Evolutionary conservation across 2,797 vertebrate species (phyloP).

Genomic region (Enteromius treurensis): DNA sequence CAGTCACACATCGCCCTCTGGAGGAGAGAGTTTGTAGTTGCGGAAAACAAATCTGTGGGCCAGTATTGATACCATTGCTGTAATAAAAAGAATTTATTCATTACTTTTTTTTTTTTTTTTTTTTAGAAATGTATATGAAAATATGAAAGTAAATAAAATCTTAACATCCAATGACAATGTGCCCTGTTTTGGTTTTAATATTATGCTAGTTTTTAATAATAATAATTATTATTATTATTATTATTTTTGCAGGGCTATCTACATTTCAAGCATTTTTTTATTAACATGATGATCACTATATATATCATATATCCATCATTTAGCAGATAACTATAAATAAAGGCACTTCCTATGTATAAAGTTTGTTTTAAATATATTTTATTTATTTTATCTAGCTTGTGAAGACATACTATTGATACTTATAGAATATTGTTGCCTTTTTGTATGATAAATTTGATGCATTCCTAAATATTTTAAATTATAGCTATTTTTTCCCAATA

Average conservation of each 20-base stretch:
- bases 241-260: background rate
- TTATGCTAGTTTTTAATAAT: background rate
- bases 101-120: no score
- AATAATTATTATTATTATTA: no score
- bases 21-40: conserved; percentile 55
- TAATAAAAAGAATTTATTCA: no score
- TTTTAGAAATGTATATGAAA: background rate
- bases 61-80: background rate
- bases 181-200: background rate
- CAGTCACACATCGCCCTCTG: conserved; percentile 66
- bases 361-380: background rate
- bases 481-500: background rate
- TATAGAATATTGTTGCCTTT: background rate
- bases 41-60: background rate
- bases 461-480: background rate
- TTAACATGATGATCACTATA: background rate
- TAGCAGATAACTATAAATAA: background rate
- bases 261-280: background rate
- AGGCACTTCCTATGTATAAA: background rate
- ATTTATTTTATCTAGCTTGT: background rate
- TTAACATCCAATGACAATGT: background rate
- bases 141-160: background rate
- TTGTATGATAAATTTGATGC: background rate
- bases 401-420: background rate
- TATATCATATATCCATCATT: background rate